phyloP scores from a whole-genome alignment of 2,888 invertebrate genomes.

The Nomada fabriciana region DNA sequence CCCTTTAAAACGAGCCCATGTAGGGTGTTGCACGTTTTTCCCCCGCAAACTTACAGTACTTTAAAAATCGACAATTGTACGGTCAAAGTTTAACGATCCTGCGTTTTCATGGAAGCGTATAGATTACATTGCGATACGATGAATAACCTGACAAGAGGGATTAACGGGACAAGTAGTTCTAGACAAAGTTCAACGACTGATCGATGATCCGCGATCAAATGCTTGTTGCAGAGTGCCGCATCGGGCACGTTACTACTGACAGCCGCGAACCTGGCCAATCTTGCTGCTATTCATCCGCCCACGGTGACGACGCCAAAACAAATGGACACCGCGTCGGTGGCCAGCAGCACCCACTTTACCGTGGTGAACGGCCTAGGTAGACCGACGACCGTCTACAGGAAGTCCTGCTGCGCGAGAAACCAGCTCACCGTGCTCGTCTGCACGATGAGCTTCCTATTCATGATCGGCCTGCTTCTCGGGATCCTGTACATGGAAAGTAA shows the following conservation, averaged over 20 bases:
- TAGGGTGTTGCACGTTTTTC: too few relatives aligned
- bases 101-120: too few relatives aligned
- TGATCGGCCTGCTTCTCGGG: slow-evolving; percentile 92
- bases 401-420: slow-evolving; percentile 90
- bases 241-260: slow-evolving; percentile 92
- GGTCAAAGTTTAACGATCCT: too few relatives aligned
- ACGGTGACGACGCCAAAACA: slow-evolving; percentile 85
- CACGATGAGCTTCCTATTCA: slow-evolving; percentile 92
- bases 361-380: slow-evolving; percentile 92
- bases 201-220: neutral
- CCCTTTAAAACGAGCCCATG: too few relatives aligned
- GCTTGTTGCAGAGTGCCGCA: slow-evolving; percentile 89
- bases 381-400: slow-evolving; percentile 87
- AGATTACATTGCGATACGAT: too few relatives aligned
- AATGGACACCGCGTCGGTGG: slow-evolving; percentile 90
- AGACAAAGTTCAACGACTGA: neutral
- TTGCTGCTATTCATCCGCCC: slow-evolving; percentile 84
- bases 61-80: too few relatives aligned
- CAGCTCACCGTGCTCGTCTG: slow-evolving; percentile 93
- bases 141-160: neutral
- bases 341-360: slow-evolving; percentile 95
- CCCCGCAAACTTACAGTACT: too few relatives aligned
- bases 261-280: slow-evolving; percentile 89
- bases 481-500: slow-evolving; percentile 94
- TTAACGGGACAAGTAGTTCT: neutral